phyloP scores from a whole-genome alignment of 2,888 invertebrate genomes.

The Strigamia crassipes region DNA sequence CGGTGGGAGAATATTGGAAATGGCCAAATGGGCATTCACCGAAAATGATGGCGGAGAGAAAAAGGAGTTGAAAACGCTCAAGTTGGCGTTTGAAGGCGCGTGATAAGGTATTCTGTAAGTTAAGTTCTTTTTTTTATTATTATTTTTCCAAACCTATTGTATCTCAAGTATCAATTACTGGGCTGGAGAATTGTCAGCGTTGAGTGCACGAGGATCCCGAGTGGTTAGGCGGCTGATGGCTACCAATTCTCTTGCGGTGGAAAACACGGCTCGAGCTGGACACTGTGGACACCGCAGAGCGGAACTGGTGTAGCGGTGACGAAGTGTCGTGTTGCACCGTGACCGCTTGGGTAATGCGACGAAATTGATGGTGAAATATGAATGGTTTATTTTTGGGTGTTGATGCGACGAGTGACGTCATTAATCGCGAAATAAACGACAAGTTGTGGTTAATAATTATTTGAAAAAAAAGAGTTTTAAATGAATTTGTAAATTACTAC shows the following conservation, averaged over 20 bases:
- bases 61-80: not conserved
- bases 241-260: slow-evolving; percentile 8
- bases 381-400: no score
- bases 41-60: not conserved
- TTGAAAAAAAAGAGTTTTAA: no score
- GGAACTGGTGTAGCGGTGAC: no score
- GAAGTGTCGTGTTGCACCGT: no score
- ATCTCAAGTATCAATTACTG: not conserved
- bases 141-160: not conserved
- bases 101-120: not conserved
- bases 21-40: no score
- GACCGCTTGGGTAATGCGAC: no score
- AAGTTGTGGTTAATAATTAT: no score
- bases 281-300: not conserved
- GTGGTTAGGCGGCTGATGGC: not conserved
- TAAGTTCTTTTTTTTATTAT: not conserved
- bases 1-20: not conserved
- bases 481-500: no score
- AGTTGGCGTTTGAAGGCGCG: not conserved
- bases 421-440: no score
- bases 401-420: no score
- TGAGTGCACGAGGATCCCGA: not conserved
- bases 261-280: not conserved
- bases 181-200: not conserved
- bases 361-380: no score